A percentile compares a stretch with the other conserved stretches of the same genome.
Evolutionary conservation across 2,113 vertebrate genomes (phyloP).

Genomic region (Gymnocephalus cernua): DNA sequence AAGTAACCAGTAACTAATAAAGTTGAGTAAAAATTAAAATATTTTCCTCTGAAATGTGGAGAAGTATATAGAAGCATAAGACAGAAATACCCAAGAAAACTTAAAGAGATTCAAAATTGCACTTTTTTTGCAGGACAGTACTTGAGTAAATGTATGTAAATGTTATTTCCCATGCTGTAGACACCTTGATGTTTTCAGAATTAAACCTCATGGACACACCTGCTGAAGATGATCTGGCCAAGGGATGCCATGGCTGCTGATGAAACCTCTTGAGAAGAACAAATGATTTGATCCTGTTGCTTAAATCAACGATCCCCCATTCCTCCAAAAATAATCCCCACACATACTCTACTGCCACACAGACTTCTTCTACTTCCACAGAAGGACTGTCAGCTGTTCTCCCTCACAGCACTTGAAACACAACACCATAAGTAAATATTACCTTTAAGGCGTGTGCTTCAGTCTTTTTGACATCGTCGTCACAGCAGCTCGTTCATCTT

Average conservation of each 20-base stretch:
- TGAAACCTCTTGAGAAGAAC: not conserved
- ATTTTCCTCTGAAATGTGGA: not conserved
- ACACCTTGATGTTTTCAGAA: not conserved
- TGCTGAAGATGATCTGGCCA: constrained; percentile 68
- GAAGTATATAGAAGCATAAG: not conserved
- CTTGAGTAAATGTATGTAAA: too few species aligned
- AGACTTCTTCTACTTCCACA: not conserved
- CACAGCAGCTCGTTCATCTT: not conserved
- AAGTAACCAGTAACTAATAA: not conserved
- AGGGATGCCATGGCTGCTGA: constrained; percentile 58
- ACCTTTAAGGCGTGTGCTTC: constrained; percentile 61
- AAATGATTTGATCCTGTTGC: not conserved
- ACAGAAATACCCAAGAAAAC: not conserved
- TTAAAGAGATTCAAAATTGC: not conserved
- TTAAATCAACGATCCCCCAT: not conserved
- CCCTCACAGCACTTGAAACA: not conserved
- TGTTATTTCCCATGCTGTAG: not conserved
- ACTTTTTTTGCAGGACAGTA: not conserved
- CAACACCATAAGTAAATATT: constrained; percentile 73
- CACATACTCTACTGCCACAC: not conserved
- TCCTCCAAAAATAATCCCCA: not conserved
- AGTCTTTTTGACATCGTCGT: not conserved
- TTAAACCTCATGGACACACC: constrained; percentile 22
- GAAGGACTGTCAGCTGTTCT: not conserved
- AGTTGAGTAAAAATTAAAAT: not conserved